phyloP scores from a whole-genome alignment of 2,113 vertebrate species.

The Acinonyx jubatus region DNA sequence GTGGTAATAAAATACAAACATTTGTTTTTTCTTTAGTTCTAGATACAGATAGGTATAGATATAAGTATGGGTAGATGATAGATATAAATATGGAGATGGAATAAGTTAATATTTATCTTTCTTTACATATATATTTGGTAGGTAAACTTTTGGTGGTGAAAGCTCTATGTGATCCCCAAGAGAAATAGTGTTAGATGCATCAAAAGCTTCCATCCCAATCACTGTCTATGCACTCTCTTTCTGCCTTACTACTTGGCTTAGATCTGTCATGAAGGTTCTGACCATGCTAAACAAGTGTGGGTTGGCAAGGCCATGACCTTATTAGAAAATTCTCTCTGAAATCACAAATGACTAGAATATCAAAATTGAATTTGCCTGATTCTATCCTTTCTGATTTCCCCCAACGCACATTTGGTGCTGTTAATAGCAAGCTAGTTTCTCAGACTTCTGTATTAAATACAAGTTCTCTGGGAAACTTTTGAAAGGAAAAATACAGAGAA shows the following conservation, averaged over 20 bases:
- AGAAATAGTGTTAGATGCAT: background rate
- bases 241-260: background rate
- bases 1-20: background rate
- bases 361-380: background rate
- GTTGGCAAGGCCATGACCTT: constrained; percentile 67
- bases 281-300: background rate
- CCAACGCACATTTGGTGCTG: background rate
- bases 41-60: background rate
- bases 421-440: background rate
- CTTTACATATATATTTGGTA: background rate
- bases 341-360: constrained; percentile 66
- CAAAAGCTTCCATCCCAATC: background rate
- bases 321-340: constrained; percentile 70
- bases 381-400: constrained; percentile 45
- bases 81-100: background rate
- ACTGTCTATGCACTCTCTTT: background rate
- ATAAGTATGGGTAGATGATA: background rate
- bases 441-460: background rate
- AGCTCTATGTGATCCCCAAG: background rate
- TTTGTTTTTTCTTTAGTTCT: background rate
- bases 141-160: background rate
- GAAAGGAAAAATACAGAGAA: constrained; percentile 36
- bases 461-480: constrained; percentile 29
- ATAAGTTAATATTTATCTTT: background rate
- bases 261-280: constrained; percentile 57